phyloP scores from a whole-genome alignment of 2,797 vertebrate genomes.

The Diplodus puntazzo region DNA sequence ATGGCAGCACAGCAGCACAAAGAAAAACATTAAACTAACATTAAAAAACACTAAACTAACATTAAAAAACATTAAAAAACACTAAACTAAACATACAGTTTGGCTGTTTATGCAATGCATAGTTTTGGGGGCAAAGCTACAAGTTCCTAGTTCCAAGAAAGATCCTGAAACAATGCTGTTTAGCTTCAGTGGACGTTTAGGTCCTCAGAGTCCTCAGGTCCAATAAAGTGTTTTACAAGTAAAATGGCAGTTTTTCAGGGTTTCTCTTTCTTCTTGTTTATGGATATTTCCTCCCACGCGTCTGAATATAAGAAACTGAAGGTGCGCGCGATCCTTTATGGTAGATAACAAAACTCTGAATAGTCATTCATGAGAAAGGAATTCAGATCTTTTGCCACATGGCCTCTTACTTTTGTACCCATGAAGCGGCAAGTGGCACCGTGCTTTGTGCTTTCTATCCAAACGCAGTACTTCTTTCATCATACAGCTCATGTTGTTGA shows the following conservation, averaged over 20 bases:
- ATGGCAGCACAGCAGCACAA: not conserved
- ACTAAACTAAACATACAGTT: not conserved
- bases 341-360: not conserved
- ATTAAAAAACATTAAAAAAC: not conserved
- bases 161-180: too few relatives aligned
- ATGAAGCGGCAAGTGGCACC: not conserved
- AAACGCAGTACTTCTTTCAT: not conserved
- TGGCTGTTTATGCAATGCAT: not conserved
- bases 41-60: not conserved
- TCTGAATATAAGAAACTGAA: too few relatives aligned
- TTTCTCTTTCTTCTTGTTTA: too few relatives aligned
- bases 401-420: not conserved
- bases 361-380: not conserved
- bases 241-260: too few relatives aligned
- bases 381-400: not conserved
- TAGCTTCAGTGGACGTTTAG: too few relatives aligned
- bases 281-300: too few relatives aligned
- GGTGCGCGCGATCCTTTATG: too few relatives aligned
- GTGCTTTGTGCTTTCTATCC: not conserved
- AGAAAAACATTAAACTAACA: too few relatives aligned
- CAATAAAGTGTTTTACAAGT: too few relatives aligned
- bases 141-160: too few relatives aligned
- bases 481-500: conserved; percentile 61
- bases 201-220: too few relatives aligned
- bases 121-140: not conserved